Evolutionary conservation across 2,888 invertebrate species (phyloP).

Genomic region (Anorthoa munda): DNA sequence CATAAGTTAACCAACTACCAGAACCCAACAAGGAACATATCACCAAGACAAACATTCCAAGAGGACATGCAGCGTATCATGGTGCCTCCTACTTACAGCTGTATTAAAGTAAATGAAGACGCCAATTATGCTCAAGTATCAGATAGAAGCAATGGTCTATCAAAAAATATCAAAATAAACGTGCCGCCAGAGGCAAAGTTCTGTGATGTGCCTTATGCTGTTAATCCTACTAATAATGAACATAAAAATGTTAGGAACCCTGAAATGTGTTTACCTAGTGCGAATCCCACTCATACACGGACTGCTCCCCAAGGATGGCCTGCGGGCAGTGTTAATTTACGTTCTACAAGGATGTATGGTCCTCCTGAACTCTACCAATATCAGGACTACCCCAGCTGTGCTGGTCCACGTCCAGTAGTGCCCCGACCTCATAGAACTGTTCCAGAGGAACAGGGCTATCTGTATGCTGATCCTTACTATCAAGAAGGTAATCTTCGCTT

Average conservation of each 20-base stretch:
- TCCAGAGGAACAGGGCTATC: constrained; percentile 81
- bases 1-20: constrained; percentile 80
- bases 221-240: constrained; percentile 82
- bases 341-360: constrained; percentile 79
- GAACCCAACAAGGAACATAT: constrained; percentile 87
- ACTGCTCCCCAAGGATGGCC: constrained; percentile 81
- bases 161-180: constrained; percentile 82
- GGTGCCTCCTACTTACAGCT: constrained; percentile 84
- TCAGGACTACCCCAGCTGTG: constrained; percentile 83
- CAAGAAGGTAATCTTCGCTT: constrained; percentile 83
- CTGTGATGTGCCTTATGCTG: constrained; percentile 89
- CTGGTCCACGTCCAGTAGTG: constrained; percentile 79
- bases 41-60: constrained; percentile 90
- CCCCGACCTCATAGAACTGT: constrained; percentile 77
- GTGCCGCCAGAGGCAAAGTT: constrained; percentile 83
- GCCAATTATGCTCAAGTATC: constrained; percentile 71
- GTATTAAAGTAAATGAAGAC: constrained; percentile 81
- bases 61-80: constrained; percentile 89
- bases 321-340: constrained; percentile 76
- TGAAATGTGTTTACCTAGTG: constrained; percentile 82
- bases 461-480: constrained; percentile 82
- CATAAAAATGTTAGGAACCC: constrained; percentile 82
- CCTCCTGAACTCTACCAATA: constrained; percentile 84
- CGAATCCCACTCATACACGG: constrained; percentile 75
- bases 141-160: constrained; percentile 72